Evolutionary conservation across 1,140 invertebrate genomes (phyloP).

Genomic region (Drosophila willistoni): DNA sequence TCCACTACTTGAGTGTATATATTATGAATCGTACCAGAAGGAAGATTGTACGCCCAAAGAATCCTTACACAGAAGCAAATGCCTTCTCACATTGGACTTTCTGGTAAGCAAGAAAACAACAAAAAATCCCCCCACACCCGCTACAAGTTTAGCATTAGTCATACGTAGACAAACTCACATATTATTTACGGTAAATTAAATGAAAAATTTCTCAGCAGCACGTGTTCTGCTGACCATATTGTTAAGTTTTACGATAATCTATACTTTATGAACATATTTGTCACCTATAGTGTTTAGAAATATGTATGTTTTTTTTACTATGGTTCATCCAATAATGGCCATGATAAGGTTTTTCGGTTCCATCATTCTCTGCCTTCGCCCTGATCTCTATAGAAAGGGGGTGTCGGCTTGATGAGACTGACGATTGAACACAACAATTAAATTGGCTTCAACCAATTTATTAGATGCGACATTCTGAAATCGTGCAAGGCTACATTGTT

Average conservation of each 20-base stretch:
- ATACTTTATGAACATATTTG: not conserved
- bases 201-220: slow-evolving; percentile 36
- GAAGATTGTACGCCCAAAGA: slow-evolving; percentile 73
- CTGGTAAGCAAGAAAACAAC: slow-evolving; percentile 56
- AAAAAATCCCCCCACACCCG: not conserved
- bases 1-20: slow-evolving; percentile 16
- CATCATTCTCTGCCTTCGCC: not conserved
- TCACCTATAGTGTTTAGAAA: not conserved
- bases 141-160: slow-evolving; percentile 27
- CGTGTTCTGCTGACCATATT: slow-evolving; percentile 54
- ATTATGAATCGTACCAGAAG: slow-evolving; percentile 79
- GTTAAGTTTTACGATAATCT: slow-evolving; percentile 4
- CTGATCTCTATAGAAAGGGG: not conserved
- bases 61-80: slow-evolving; percentile 74
- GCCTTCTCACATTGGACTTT: slow-evolving; percentile 75
- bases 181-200: slow-evolving; percentile 56
- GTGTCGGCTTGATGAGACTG: not conserved
- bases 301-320: no score
- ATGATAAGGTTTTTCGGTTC: not conserved
- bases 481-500: slow-evolving; percentile 46
- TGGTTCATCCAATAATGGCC: not conserved
- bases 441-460: slow-evolving; percentile 45
- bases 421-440: slow-evolving; percentile 33
- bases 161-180: slow-evolving; percentile 9
- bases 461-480: slow-evolving; percentile 46